Conservation (phyloP, 2,888 invertebrate species). For the Thecocarcelia acutangulata region DNA sequence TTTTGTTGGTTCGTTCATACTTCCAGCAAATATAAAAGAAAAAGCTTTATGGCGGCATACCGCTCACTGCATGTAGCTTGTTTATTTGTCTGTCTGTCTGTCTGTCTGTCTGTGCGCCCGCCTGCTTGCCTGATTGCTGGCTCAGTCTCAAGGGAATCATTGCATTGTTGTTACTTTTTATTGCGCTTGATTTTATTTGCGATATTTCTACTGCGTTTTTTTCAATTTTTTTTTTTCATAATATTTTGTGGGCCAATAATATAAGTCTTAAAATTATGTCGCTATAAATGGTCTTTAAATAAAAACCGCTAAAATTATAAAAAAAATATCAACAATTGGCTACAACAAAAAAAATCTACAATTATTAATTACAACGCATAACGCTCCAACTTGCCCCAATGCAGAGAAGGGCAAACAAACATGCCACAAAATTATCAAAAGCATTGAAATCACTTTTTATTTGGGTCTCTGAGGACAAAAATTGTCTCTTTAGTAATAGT, state of each 20-base stretch:
- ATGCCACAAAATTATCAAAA: slow-evolving; percentile 10
- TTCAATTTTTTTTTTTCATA: slow-evolving; percentile 45
- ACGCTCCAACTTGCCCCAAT: slow-evolving; percentile 22
- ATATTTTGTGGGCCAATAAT: slow-evolving; percentile 69
- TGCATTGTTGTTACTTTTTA: slow-evolving; percentile 63
- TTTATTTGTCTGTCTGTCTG: slow-evolving; percentile 22
- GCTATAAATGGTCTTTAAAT: slow-evolving; percentile 69
- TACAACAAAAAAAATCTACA: slow-evolving; percentile 38
- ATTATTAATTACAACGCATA: slow-evolving; percentile 66
- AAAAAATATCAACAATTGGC: slow-evolving; percentile 9
- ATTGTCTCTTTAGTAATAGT: neutral
- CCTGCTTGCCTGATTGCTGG: slow-evolving; percentile 23
- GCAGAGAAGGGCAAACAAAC: slow-evolving; percentile 53
- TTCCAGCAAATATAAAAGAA: slow-evolving; percentile 52
- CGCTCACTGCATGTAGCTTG: slow-evolving; percentile 63
- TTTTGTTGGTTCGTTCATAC: slow-evolving; percentile 59
- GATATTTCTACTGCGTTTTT: slow-evolving; percentile 28
- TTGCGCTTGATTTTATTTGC: slow-evolving; percentile 56
- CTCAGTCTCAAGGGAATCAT: slow-evolving; percentile 67
- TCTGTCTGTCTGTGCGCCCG: slow-evolving; percentile 7
- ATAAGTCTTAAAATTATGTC: slow-evolving; percentile 68
- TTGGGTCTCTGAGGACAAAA: slow-evolving; percentile 10
- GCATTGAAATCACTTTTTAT: slow-evolving; percentile 26
- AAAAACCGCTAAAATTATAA: slow-evolving; percentile 60
- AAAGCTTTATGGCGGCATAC: slow-evolving; percentile 60